Conservation (phyloP, 1,140 invertebrate species). For the Probaryconus sp. region DNA sequence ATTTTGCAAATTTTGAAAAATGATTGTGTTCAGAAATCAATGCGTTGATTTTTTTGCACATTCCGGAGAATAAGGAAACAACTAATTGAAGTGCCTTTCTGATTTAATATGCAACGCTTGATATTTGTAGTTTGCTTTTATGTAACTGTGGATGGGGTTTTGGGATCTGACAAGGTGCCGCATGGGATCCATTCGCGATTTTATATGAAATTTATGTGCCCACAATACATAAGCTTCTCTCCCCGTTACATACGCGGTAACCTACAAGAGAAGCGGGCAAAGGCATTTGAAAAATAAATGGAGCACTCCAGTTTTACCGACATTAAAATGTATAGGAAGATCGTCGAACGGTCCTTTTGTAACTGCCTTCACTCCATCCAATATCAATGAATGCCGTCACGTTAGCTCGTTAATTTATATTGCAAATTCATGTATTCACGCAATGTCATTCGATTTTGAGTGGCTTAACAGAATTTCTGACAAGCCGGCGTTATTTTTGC, state of each 20-base stretch:
- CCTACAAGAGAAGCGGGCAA: slow-evolving; percentile 33
- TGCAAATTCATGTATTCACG: background rate
- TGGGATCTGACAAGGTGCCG: slow-evolving; percentile 40
- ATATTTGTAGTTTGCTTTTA: slow-evolving; percentile 42
- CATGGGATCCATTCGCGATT: slow-evolving; percentile 49
- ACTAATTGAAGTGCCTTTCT: slow-evolving; percentile 49
- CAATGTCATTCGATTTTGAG: slow-evolving; percentile 19
- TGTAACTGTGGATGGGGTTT: slow-evolving; percentile 17
- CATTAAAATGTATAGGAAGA: slow-evolving; percentile 43
- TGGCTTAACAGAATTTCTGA: slow-evolving; percentile 5
- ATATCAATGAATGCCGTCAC: slow-evolving; percentile 30
- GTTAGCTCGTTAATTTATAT: background rate
- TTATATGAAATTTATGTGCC: slow-evolving; percentile 53
- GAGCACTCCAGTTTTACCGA: slow-evolving; percentile 29
- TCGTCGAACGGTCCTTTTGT: slow-evolving; percentile 22
- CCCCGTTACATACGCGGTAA: background rate
- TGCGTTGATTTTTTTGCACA: no score
- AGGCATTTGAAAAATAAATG: slow-evolving; percentile 54
- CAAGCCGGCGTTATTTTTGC: slow-evolving; percentile 18
- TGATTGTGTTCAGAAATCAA: no score
- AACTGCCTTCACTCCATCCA: slow-evolving; percentile 11
- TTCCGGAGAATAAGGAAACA: slow-evolving; percentile 46
- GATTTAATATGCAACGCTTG: slow-evolving; percentile 12
- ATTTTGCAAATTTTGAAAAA: no score
- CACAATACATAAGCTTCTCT: slow-evolving; percentile 6